phyloP scores from a whole-genome alignment of 2,113 vertebrate genomes.

The Muntiacus muntjak region DNA sequence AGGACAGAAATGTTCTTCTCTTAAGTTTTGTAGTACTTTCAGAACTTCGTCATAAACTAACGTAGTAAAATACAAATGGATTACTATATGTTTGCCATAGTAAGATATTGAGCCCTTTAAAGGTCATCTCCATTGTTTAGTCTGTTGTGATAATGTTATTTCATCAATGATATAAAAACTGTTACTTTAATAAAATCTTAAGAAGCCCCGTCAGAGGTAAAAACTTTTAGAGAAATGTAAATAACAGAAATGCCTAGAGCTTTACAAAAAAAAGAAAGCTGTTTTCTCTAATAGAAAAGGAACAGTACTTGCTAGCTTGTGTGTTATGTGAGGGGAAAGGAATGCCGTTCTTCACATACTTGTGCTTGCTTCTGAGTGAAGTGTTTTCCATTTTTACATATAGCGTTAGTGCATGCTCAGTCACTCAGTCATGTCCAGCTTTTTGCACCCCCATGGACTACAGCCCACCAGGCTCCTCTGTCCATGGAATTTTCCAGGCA shows the following conservation, averaged over 20 bases:
- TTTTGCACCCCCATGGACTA: neutral
- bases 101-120: neutral
- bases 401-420: neutral
- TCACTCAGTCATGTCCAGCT: neutral
- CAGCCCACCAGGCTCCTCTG: neutral
- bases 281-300: neutral
- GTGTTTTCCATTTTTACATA: neutral
- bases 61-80: neutral
- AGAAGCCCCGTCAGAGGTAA: neutral
- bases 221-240: neutral
- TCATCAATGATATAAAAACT: neutral
- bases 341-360: neutral
- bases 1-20: neutral
- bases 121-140: neutral
- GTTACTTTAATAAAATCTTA: neutral
- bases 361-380: neutral
- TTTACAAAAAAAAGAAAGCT: neutral
- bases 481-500: neutral
- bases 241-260: neutral
- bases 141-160: neutral
- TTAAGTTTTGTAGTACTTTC: neutral
- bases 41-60: neutral
- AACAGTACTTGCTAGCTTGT: too few species aligned
- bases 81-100: neutral
- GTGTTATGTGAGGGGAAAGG: neutral